Base-by-base conservation (phyloP, 2,113 vertebrate genomes). In the Pyrgilauda ruficollis region DNA sequence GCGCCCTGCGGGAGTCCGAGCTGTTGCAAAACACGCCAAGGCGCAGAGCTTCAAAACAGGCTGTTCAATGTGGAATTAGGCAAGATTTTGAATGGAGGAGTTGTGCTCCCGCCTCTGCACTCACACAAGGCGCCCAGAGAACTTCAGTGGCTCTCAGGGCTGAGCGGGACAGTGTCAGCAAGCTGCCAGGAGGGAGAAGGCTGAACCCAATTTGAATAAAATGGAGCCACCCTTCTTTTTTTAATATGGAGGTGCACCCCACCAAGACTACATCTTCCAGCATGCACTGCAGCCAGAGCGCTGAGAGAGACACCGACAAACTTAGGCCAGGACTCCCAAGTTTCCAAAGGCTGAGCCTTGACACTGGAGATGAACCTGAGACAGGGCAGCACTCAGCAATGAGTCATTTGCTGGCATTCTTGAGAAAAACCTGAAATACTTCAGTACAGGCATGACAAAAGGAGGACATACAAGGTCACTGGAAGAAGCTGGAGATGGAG, bases 201-300 rank as follows among this genome's bases (percentile, higher is more conserved):
- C 67, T 85, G 31, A 85, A 67, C 58, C 56, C 87, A 78, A 89
- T 82, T 69, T 75, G 80, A 95, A 96, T 88, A 97, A 93, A 94
- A 94, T 66, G 96, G 88, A 96, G 87, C 76, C 81, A 92, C 56
- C 67, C 77, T 93, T 63, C 66, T 89, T 80, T 75, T 83, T 93
- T 95, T 90, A 97, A 97, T 91, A 97, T 96, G 93, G 90, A 97
- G 93, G 85, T 89, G 67, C 47, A 63, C 37, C 52, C n/a, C 11
- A n/a, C 23, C 66, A 49, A 44, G 95, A 97, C 92, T 90, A 97
- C 85, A 97, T 79, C 80, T 89, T 94, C 90, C 94, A 96, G 92
- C 87, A 96, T 84, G 90, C 94, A 96, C 72, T 81, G 76, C 93
- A 68, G 31, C 63, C n/a, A 2, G 67, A 95, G 30, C 3, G 0